These are phyloP conservation scores for Listrodromus nycthemerus DNA, from an alignment of 2,888 invertebrate species.

Conservation along the genomic window DNA sequence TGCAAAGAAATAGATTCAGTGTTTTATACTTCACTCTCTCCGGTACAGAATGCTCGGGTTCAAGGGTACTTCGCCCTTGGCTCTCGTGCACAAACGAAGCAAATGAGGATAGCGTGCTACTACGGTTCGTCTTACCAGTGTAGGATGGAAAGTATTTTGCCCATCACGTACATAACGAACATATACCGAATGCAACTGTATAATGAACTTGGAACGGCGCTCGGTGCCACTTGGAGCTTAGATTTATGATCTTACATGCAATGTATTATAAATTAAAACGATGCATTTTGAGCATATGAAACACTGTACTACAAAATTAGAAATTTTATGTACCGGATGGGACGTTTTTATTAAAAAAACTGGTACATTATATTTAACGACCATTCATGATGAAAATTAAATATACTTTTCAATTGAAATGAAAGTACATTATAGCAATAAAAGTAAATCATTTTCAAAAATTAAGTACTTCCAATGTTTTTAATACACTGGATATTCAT, in stretches of 20 bases:
- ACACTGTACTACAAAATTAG: too few species aligned
- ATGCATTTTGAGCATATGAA: not conserved
- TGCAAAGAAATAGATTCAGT: not conserved
- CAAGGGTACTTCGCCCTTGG: not conserved
- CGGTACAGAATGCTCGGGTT: not conserved
- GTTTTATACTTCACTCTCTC: not conserved
- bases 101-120: slow-evolving; percentile 10
- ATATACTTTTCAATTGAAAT: too few species aligned
- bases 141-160: not conserved
- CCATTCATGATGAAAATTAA: too few species aligned
- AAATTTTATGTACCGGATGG: too few species aligned
- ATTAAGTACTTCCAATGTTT: too few species aligned
- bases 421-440: too few species aligned
- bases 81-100: slow-evolving; percentile 5
- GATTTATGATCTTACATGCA: slow-evolving; percentile 57
- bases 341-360: too few species aligned
- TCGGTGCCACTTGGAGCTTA: slow-evolving; percentile 19
- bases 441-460: not conserved
- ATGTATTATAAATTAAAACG: slow-evolving; percentile 25
- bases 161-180: not conserved
- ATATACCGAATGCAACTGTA: not conserved
- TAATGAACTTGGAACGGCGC: not conserved
- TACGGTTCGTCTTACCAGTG: not conserved
- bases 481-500: too few species aligned
- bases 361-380: too few species aligned